A percentile compares a stretch with the other conserved stretches of the same genome.
These are phyloP conservation scores for Vannuccia rotundouncinata DNA, from an alignment of 2,888 invertebrate species.

Conservation along the genomic window DNA sequence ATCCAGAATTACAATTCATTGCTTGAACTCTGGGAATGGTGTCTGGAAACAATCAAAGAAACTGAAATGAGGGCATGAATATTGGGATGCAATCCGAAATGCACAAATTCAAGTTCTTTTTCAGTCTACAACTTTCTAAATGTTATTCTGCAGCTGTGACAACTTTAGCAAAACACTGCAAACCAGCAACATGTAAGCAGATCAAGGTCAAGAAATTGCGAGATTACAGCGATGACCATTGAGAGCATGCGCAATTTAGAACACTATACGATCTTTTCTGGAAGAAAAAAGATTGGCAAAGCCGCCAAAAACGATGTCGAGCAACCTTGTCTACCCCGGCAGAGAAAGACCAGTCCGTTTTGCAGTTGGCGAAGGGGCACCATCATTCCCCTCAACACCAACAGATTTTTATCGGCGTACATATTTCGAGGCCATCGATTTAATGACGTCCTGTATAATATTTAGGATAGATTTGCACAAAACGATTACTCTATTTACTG, in stretches of 20 bases:
- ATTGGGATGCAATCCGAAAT: neutral
- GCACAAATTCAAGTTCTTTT: neutral
- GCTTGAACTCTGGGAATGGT: neutral
- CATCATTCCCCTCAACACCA: neutral
- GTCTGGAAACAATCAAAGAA: neutral
- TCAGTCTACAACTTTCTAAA: neutral
- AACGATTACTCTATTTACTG: neutral
- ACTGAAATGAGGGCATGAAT: neutral
- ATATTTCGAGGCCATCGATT: neutral
- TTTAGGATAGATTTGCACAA: neutral
- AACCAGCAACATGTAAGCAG: neutral
- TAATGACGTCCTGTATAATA: neutral
- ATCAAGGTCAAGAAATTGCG: neutral
- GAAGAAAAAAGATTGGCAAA: neutral
- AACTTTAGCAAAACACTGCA: neutral
- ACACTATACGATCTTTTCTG: neutral
- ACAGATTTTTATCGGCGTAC: neutral
- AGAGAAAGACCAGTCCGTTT: neutral
- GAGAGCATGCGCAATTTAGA: neutral
- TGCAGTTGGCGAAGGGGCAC: neutral
- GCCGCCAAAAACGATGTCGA: neutral
- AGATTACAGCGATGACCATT: neutral
- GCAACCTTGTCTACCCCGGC: neutral
- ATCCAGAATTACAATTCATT: neutral
- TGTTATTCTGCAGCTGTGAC: neutral